Conservation (phyloP, 1,140 invertebrate genomes). For the Tenebrio molitor region DNA sequence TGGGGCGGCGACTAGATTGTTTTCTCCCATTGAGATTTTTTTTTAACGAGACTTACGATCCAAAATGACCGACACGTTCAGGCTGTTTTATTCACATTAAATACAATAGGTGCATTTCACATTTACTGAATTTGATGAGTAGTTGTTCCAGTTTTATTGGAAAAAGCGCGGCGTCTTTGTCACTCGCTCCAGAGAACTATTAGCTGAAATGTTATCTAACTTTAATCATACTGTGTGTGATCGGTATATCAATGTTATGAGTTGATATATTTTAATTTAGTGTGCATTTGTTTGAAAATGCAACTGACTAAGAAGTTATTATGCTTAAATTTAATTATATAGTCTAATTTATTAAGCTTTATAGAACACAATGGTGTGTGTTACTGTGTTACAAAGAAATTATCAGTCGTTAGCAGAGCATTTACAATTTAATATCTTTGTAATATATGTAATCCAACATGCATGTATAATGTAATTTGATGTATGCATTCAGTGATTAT, state of each 20-base stretch:
- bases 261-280: conserved; percentile 63
- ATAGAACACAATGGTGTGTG: conserved; percentile 37
- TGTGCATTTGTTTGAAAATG: conserved; percentile 67
- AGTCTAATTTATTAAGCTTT: conserved; percentile 45
- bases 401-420: conserved; percentile 39
- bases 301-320: conserved; percentile 52
- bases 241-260: conserved; percentile 67
- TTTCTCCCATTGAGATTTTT: conserved; percentile 34
- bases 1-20: neutral
- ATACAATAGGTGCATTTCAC: conserved; percentile 57
- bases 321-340: conserved; percentile 43
- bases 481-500: conserved; percentile 36
- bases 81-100: conserved; percentile 57
- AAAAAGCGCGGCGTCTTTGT: conserved; percentile 51
- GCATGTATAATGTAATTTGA: conserved; percentile 42
- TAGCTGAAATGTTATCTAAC: conserved; percentile 60
- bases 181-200: conserved; percentile 50
- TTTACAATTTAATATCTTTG: conserved; percentile 47
- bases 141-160: conserved; percentile 67
- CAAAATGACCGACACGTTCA: conserved; percentile 43
- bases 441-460: conserved; percentile 49
- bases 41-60: conserved; percentile 32
- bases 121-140: conserved; percentile 60
- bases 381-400: conserved; percentile 49
- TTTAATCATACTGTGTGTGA: conserved; percentile 68